phyloP scores from a whole-genome alignment of 2,113 vertebrate genomes.

The Muscicapa adusta region DNA sequence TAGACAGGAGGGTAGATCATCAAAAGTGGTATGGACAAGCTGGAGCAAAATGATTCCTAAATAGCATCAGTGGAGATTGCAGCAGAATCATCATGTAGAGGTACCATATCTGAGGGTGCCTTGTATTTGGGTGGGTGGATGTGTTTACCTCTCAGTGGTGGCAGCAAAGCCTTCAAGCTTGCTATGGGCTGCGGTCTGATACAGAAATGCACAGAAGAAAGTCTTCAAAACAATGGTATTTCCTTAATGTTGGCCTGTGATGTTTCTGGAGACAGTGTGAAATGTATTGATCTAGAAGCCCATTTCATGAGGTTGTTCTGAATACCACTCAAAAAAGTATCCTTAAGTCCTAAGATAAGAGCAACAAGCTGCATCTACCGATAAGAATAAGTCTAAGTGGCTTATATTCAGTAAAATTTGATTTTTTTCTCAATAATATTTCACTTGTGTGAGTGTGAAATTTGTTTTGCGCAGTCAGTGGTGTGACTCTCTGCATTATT shows the following conservation, averaged over 20 bases:
- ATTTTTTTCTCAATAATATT: not conserved
- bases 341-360: not conserved
- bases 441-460: not conserved
- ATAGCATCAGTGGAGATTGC: not conserved
- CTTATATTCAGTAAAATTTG: not conserved
- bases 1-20: not conserved
- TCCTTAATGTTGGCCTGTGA: not conserved
- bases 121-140: no score
- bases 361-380: not conserved
- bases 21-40: not conserved
- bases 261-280: not conserved
- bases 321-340: not conserved
- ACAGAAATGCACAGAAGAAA: not conserved
- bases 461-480: not conserved
- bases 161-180: not conserved
- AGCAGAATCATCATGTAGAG: not conserved
- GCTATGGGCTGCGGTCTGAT: not conserved
- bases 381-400: not conserved
- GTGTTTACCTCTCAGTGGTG: not conserved
- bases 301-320: not conserved
- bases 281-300: not conserved
- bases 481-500: not conserved
- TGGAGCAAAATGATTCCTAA: not conserved
- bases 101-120: not conserved
- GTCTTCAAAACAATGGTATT: not conserved